Conservation (phyloP, 2,797 vertebrate genomes). For the Lerista edwardsae region DNA sequence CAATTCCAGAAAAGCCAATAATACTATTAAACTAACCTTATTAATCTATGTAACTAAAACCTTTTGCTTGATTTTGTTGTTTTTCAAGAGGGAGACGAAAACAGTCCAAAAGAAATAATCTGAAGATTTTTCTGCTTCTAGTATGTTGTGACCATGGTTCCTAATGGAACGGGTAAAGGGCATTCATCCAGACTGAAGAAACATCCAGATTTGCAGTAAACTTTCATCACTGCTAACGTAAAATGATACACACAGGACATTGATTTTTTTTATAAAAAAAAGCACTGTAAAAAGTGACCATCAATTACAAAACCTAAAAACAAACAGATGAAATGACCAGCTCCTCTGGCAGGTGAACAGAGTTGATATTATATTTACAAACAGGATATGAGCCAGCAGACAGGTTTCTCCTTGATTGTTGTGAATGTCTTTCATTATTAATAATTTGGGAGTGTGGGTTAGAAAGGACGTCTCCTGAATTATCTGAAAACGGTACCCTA, state of each 20-base stretch:
- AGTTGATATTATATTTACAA: conserved; percentile 33
- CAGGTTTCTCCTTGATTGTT: conserved; percentile 42
- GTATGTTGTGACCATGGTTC: conserved; percentile 43
- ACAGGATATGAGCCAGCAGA: conserved; percentile 39
- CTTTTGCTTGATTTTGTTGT: background rate
- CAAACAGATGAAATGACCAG: conserved; percentile 43
- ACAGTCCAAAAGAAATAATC: conserved; percentile 38
- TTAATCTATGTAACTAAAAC: conserved; percentile 21
- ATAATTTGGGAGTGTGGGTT: background rate
- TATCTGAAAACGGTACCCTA: conserved; percentile 32
- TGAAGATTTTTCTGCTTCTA: conserved; percentile 2
- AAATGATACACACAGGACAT: conserved; percentile 55
- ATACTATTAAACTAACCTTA: conserved; percentile 27
- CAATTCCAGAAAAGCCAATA: background rate
- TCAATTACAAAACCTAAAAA: conserved; percentile 50
- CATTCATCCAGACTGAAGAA: conserved; percentile 55
- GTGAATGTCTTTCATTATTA: conserved; percentile 57
- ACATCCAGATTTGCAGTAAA: conserved; percentile 54
- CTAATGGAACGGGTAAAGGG: conserved; percentile 47
- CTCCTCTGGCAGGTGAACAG: background rate
- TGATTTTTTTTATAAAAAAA: conserved; percentile 34
- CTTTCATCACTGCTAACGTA: conserved; percentile 56
- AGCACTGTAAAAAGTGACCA: conserved; percentile 63
- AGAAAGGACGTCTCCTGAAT: conserved; percentile 24
- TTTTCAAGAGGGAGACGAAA: conserved; percentile 8